Conservation (phyloP, 37 sponge, comb jelly and placozoan species). For the Diacarnus erythraeanus region DNA sequence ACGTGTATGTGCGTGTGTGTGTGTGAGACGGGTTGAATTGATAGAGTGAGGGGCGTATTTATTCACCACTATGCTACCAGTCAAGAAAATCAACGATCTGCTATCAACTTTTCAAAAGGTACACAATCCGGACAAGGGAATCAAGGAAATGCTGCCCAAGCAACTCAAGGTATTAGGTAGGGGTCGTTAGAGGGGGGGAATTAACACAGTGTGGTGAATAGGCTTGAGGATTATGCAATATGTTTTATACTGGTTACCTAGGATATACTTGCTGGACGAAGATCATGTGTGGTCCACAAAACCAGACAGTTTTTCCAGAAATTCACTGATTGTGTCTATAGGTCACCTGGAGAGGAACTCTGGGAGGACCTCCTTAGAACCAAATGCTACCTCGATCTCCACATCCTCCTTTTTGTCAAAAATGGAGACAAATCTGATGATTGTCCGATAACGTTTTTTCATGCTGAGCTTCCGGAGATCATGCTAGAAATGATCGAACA, state of each 20-base stretch:
- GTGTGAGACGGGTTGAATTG: too few relatives aligned
- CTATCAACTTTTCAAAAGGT: neutral
- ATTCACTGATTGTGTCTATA: conserved; percentile 1
- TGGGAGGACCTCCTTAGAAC: conserved; percentile 5
- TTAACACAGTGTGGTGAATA: neutral
- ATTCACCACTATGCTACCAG: too few relatives aligned
- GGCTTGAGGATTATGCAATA: neutral
- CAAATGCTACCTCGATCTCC: conserved; percentile 36
- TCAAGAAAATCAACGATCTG: too few relatives aligned
- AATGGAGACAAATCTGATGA: neutral
- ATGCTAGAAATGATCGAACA: conserved; percentile 19
- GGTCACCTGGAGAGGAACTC: neutral
- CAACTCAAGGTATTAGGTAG: neutral
- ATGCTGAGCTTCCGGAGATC: conserved; percentile 19
- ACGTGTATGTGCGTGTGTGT: too few relatives aligned
- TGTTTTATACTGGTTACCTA: neutral
- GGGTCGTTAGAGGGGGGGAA: neutral
- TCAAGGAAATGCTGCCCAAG: conserved; percentile 15
- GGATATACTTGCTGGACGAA: conserved; percentile 8
- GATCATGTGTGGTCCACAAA: neutral
- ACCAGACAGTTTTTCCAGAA: conserved; percentile 11
- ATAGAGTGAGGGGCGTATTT: too few relatives aligned
- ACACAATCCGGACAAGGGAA: neutral
- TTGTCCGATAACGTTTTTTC: neutral
- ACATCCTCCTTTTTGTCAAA: conserved; percentile 8